Base-by-base conservation (phyloP, 2,797 vertebrate genomes). In the Uromys caudimaculatus region DNA sequence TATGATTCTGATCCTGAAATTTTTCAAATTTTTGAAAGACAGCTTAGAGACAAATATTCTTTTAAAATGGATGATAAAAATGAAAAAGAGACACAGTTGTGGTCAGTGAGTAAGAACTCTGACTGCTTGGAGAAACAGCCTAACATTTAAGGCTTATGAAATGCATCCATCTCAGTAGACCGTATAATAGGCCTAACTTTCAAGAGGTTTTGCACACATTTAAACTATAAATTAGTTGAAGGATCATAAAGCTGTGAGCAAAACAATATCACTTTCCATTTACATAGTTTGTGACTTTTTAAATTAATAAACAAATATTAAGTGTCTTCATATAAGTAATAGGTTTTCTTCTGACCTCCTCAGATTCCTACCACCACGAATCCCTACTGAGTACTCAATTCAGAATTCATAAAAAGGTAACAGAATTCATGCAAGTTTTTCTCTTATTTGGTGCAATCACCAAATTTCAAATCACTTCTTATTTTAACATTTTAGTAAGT, bases 401-500 rank as follows among this genome's bases (percentile, higher is more conserved):
- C 93, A 83, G 1, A 52, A 32, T 27, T 56, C 58, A 47, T 89
- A 50, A 56, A 60, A 82, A 86, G 50, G 77, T 6, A 69, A 75
- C 69, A 95, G 29, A 96, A 97, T 92, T 85, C 35, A 89, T 75
- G 11, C 5, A 71, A 58, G 9, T 89, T 94, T 94, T 95, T 95
- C 75, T 91, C 13, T 91, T 69, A 82, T 89, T 97, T 92, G 35
- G 62, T 77, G 41, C 81, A 93, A 96, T 95, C 90, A 44, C 44
- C 44, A 44, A 44, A 44, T 44, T 44, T 44, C 44, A 44, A 93
- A 96, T 95, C 90, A 79, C 77, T 94, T 97, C 81, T 93, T 95
- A 97, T 91, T 97, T 96, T 97, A 96, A 96, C 91, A 96, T 94
- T 90, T 96, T 91, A 95, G 95, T 77, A 95, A 95, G 71, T 95